Conservation (phyloP, 2,888 invertebrate species). For the Dasysyrphus albostriatus region DNA sequence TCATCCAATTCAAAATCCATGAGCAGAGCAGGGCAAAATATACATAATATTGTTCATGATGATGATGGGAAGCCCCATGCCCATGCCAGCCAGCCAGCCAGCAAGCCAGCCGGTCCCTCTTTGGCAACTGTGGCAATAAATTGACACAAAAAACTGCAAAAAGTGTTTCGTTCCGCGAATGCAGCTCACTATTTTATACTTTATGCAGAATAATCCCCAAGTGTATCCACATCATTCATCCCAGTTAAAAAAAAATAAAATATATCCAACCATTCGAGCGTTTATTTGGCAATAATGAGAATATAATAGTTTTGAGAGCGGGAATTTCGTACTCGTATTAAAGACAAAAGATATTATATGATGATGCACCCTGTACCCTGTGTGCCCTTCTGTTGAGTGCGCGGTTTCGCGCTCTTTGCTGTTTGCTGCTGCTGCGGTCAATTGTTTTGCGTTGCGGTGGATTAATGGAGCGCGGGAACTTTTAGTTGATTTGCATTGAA, state of each 20-base stretch:
- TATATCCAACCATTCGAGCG: constrained; percentile 41
- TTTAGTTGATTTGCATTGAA: constrained; percentile 52
- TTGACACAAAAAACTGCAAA: constrained; percentile 54
- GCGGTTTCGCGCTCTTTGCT: constrained; percentile 48
- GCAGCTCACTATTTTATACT: constrained; percentile 38
- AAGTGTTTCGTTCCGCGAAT: constrained; percentile 31
- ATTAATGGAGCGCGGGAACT: constrained; percentile 72
- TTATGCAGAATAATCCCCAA: constrained; percentile 53
- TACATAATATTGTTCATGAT: constrained; percentile 38
- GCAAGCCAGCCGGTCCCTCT: constrained; percentile 36
- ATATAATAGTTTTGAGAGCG: constrained; percentile 68
- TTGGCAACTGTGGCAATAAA: constrained; percentile 59
- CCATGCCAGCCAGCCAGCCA: constrained; percentile 5
- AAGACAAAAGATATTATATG: constrained; percentile 69
- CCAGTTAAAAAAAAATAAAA: background rate
- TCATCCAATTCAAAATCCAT: constrained; percentile 60
- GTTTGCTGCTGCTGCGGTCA: constrained; percentile 56
- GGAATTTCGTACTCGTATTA: constrained; percentile 52
- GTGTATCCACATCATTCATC: constrained; percentile 36
- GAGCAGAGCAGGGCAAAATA: constrained; percentile 24
- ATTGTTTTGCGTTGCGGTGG: constrained; percentile 62
- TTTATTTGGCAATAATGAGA: constrained; percentile 74
- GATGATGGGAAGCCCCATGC: constrained; percentile 61
- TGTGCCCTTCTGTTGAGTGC: constrained; percentile 13
- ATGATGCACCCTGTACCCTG: constrained; percentile 16